Percentiles rank a stretch among this genome's conserved stretches.
These are phyloP conservation scores for Fukomys damarensis DNA, from an alignment of 2,113 vertebrate genomes.

Conservation along the genomic window DNA sequence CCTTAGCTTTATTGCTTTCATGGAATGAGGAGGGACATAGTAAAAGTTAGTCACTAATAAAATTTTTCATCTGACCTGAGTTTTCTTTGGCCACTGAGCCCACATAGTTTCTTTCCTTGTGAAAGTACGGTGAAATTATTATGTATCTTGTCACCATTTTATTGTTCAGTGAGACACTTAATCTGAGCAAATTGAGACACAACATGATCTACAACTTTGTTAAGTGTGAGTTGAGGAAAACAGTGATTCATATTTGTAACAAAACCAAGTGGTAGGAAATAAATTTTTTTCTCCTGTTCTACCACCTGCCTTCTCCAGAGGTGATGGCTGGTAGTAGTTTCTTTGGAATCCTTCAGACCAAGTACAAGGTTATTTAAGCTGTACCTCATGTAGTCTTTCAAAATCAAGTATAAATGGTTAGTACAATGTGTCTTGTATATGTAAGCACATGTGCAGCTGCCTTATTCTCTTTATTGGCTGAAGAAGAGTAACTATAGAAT, in stretches of 20 bases:
- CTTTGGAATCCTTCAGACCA: slow-evolving; percentile 1
- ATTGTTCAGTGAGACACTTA: neutral
- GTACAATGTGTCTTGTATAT: neutral
- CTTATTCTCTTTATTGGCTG: slow-evolving; percentile 14
- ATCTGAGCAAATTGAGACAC: neutral
- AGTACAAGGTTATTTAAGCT: neutral
- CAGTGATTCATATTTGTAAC: neutral
- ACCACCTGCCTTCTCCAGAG: neutral
- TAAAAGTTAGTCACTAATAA: neutral
- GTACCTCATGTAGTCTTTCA: neutral
- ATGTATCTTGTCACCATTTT: neutral
- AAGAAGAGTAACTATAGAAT: neutral
- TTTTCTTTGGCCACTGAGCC: neutral
- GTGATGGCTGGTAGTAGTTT: neutral
- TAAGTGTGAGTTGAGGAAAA: neutral
- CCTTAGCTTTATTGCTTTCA: neutral
- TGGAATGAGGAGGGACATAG: neutral
- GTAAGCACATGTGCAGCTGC: neutral
- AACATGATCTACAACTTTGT: neutral
- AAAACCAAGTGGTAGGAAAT: neutral
- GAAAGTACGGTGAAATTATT: neutral
- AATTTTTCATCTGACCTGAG: neutral
- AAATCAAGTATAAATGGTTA: neutral
- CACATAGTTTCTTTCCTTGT: neutral
- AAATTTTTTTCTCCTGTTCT: neutral